Evolutionary conservation across 1,140 invertebrate species (phyloP).

Genomic region (Rhagoletis zephyria): DNA sequence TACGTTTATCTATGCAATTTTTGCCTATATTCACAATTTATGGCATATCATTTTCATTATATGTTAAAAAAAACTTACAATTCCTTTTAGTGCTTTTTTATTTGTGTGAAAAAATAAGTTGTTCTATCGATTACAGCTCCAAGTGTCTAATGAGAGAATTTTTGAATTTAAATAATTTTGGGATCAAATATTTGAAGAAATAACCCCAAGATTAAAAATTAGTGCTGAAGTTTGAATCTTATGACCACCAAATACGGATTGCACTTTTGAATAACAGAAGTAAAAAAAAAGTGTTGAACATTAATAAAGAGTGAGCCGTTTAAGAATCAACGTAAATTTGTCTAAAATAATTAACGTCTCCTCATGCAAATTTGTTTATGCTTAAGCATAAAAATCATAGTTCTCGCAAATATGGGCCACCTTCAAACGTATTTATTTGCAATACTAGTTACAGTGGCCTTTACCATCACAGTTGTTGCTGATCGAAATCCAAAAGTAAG

Average conservation of each 20-base stretch:
- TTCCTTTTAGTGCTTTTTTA: neutral
- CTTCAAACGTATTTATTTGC: neutral
- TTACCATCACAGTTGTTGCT: neutral
- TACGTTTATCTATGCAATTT: neutral
- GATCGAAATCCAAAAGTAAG: slow-evolving; percentile 49
- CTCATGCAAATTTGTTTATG: no score
- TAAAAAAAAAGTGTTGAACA: neutral
- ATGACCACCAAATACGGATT: neutral
- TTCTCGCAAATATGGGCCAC: neutral
- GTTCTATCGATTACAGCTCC: neutral
- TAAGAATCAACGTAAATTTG: neutral
- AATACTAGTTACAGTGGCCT: neutral
- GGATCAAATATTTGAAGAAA: neutral
- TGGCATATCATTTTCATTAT: no score
- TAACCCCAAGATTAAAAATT: neutral
- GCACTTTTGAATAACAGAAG: neutral
- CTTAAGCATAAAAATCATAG: neutral
- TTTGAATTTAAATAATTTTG: neutral
- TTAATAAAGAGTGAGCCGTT: neutral
- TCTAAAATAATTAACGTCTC: no score
- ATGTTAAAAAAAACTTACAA: neutral
- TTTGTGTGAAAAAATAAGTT: neutral
- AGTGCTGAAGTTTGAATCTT: neutral
- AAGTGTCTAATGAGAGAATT: slow-evolving; percentile 5
- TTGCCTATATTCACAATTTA: neutral